These are phyloP conservation scores for Ostrea denselamellosa DNA, from an alignment of 1,140 invertebrate genomes.

Conservation along the genomic window DNA sequence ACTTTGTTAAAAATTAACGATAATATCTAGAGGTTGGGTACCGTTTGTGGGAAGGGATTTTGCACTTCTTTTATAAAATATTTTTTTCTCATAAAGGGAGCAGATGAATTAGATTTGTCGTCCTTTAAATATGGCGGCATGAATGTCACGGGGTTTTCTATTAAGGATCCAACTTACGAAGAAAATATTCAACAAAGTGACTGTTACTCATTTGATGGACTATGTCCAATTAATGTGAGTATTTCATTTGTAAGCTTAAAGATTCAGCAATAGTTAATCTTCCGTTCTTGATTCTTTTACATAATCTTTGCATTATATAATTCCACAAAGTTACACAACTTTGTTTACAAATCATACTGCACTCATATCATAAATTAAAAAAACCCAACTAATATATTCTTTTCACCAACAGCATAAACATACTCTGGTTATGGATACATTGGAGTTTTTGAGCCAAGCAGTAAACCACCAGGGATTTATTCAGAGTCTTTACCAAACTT, in stretches of 20 bases:
- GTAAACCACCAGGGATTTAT: slow-evolving; percentile 13
- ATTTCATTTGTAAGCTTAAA: neutral
- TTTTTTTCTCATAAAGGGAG: slow-evolving; percentile 58
- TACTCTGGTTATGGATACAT: slow-evolving; percentile 67
- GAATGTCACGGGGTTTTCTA: slow-evolving; percentile 94
- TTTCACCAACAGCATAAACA: slow-evolving; percentile 58
- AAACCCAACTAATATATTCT: neutral
- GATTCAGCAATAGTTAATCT: neutral
- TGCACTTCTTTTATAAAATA: too few relatives aligned
- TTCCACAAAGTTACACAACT: neutral
- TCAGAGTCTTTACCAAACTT: neutral
- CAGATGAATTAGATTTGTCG: slow-evolving; percentile 63
- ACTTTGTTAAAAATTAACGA: neutral
- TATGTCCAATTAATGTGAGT: slow-evolving; percentile 15
- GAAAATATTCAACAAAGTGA: neutral
- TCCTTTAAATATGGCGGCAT: slow-evolving; percentile 93
- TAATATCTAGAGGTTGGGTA: too few relatives aligned
- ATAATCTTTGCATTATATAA: too few relatives aligned
- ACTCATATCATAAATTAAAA: too few relatives aligned
- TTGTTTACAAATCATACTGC: neutral
- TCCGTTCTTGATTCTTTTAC: too few relatives aligned
- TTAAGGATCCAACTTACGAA: slow-evolving; percentile 37
- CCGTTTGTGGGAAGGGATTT: too few relatives aligned
- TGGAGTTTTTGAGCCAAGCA: slow-evolving; percentile 58
- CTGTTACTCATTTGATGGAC: neutral